These are phyloP conservation scores for Cenopis cana DNA, from an alignment of 2,888 invertebrate species.

Conservation along the genomic window DNA sequence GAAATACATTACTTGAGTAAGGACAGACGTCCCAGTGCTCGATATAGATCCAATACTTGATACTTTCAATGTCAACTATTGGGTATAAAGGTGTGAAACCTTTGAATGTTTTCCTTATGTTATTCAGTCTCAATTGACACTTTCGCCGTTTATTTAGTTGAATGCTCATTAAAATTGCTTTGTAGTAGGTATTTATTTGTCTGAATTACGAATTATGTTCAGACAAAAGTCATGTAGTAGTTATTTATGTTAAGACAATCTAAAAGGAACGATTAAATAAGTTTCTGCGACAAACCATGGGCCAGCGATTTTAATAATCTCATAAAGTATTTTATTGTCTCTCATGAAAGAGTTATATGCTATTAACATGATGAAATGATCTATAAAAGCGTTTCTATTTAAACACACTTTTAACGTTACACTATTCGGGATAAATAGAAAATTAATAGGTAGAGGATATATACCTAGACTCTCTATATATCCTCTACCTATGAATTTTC, in stretches of 20 bases:
- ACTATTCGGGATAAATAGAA: too few relatives aligned
- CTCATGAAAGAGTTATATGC: slow-evolving; percentile 20
- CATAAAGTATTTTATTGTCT: slow-evolving; percentile 27
- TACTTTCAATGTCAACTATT: too few relatives aligned
- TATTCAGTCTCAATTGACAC: too few relatives aligned
- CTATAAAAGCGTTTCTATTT: slow-evolving; percentile 8
- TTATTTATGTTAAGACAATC: slow-evolving; percentile 1
- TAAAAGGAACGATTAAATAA: neutral
- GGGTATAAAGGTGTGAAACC: too few relatives aligned
- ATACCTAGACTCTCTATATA: too few relatives aligned
- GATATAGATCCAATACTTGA: too few relatives aligned
- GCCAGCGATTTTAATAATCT: slow-evolving; percentile 31
- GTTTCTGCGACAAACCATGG: neutral
- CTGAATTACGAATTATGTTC: neutral
- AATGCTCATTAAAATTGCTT: too few relatives aligned
- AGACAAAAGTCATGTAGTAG: neutral
- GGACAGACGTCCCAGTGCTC: too few relatives aligned
- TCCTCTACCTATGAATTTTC: too few relatives aligned
- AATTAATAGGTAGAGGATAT: too few relatives aligned
- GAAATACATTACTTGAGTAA: neutral
- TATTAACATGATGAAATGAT: slow-evolving; percentile 22
- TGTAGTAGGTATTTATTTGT: neutral
- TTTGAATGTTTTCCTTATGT: too few relatives aligned
- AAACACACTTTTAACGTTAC: neutral
- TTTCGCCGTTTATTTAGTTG: too few relatives aligned